A percentile compares a stretch with the other conserved stretches of the same genome.
Evolutionary conservation across 2,888 invertebrate species (phyloP).

Genomic region (Ditula angustiorana): DNA sequence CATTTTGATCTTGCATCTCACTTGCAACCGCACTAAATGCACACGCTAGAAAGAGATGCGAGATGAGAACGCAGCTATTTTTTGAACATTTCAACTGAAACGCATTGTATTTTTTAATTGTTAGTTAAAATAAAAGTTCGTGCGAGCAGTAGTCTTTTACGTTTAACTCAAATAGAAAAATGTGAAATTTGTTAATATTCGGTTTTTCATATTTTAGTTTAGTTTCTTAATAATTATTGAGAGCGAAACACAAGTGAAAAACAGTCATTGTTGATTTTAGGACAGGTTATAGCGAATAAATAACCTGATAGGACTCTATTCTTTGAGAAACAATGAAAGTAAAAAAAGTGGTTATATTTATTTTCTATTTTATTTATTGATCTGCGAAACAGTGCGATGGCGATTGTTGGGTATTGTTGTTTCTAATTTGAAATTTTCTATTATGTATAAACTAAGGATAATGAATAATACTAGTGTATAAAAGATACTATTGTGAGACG

Average conservation of each 20-base stretch:
- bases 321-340: not conserved
- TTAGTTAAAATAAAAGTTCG: slow-evolving; percentile 5
- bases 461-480: not conserved
- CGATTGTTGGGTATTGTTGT: not conserved
- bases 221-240: no score
- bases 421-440: not conserved
- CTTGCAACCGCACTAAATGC: not conserved
- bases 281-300: not conserved
- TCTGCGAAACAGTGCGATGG: slow-evolving; percentile 7
- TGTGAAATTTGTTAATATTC: not conserved
- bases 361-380: not conserved
- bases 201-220: not conserved
- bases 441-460: not conserved
- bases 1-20: slow-evolving; percentile 4
- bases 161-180: slow-evolving; percentile 1
- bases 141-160: not conserved
- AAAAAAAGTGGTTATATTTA: not conserved
- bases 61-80: not conserved
- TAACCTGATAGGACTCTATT: not conserved
- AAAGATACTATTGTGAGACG: no score
- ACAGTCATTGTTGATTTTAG: not conserved
- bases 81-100: not conserved
- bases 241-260: not conserved
- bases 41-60: not conserved
- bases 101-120: not conserved